Conservation (phyloP, 2,113 vertebrate species). For the Lucifuga dentata region DNA sequence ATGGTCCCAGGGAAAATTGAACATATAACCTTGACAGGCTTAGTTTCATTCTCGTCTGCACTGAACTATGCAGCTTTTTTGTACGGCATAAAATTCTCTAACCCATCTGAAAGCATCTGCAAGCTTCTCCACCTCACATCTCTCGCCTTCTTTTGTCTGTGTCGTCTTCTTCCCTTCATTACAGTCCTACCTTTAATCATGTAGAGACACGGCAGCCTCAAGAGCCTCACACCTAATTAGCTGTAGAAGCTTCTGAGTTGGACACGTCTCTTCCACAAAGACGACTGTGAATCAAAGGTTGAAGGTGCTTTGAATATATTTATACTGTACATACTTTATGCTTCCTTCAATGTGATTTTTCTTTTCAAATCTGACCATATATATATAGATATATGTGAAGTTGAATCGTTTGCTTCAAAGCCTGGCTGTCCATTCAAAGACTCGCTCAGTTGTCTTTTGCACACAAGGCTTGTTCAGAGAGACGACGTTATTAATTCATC, state of each 20-base stretch:
- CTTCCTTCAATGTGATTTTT: too few relatives aligned
- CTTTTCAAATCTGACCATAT: too few relatives aligned
- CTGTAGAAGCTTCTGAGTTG: conserved; percentile 1
- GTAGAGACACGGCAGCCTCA: conserved; percentile 21
- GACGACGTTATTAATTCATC: conserved; percentile 30
- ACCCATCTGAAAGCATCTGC: not conserved
- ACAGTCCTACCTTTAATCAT: conserved; percentile 33
- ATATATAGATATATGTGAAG: too few relatives aligned
- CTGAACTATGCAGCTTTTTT: not conserved
- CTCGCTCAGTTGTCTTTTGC: not conserved
- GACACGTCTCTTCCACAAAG: not conserved
- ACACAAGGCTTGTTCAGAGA: not conserved
- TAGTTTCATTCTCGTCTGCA: not conserved
- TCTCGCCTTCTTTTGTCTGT: conserved; percentile 21
- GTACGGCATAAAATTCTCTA: not conserved
- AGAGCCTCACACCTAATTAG: conserved; percentile 47
- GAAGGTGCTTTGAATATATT: not conserved
- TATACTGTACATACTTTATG: too few relatives aligned
- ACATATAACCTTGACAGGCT: not conserved
- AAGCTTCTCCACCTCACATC: not conserved
- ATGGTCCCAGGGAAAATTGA: not conserved
- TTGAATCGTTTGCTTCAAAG: too few relatives aligned
- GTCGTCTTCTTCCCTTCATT: conserved; percentile 19
- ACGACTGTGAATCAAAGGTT: not conserved
- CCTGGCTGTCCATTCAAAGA: conserved; percentile 10